Evolutionary conservation across 2,113 vertebrate species (phyloP).

Genomic region (Mesocricetus auratus): DNA sequence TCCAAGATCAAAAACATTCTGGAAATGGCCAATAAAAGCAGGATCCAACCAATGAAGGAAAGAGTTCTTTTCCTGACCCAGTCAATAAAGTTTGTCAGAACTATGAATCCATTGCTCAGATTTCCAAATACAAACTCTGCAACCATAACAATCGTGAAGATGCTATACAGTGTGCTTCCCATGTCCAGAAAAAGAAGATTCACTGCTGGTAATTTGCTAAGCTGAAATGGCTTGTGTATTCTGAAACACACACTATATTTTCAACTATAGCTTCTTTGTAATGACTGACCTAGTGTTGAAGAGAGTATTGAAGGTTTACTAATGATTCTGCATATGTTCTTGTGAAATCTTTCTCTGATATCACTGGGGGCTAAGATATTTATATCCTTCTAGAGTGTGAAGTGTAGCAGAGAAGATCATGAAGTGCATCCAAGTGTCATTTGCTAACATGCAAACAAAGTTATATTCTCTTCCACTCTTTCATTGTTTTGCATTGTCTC

Average conservation of each 20-base stretch:
- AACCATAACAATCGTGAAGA: neutral
- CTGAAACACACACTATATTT: neutral
- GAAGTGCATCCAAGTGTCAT: neutral
- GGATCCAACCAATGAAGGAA: neutral
- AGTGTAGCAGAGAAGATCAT: neutral
- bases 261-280: neutral
- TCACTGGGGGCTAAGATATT: neutral
- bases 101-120: constrained; percentile 24
- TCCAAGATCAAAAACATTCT: constrained; percentile 22
- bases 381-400: neutral
- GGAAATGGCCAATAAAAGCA: neutral
- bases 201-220: neutral
- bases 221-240: neutral
- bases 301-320: neutral
- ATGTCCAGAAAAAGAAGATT: neutral
- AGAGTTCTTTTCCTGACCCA: neutral
- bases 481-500: neutral
- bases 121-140: neutral
- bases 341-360: neutral
- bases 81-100: neutral
- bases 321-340: neutral
- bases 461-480: neutral
- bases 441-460: constrained; percentile 49
- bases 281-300: too few relatives aligned
- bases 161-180: neutral